These are phyloP conservation scores for Telmatherina bonti DNA, from an alignment of 2,797 vertebrate species.

Conservation along the genomic window DNA sequence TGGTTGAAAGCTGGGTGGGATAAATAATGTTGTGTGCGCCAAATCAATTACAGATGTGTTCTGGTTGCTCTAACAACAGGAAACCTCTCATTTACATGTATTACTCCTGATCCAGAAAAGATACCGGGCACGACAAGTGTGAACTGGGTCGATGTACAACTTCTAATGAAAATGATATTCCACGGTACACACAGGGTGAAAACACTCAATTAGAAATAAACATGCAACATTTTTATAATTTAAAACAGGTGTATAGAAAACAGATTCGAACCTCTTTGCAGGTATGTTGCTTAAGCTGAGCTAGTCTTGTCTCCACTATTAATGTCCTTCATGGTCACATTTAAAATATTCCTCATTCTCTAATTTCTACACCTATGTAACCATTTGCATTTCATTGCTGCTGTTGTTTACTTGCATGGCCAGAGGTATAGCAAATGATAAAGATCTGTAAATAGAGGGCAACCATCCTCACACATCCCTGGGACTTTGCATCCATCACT, in stretches of 20 bases:
- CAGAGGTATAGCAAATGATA: constrained; percentile 72
- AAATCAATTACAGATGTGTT: constrained; percentile 3
- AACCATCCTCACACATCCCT: constrained; percentile 43
- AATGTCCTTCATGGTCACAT: constrained; percentile 21
- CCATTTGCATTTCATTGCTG: constrained; percentile 66
- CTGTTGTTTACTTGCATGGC: constrained; percentile 71
- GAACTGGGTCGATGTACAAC: not conserved
- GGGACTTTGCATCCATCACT: constrained; percentile 52
- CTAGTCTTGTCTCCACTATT: constrained; percentile 18
- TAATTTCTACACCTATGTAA: constrained; percentile 75
- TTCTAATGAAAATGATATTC: not conserved
- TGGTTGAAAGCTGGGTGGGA: not conserved
- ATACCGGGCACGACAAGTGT: not conserved
- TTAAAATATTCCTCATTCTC: constrained; percentile 39
- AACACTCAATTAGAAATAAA: not conserved
- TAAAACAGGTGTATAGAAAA: not conserved
- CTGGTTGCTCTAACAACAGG: constrained; percentile 1
- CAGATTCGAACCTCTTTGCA: constrained; percentile 7
- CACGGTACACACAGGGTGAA: not conserved
- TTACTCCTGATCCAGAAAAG: not conserved
- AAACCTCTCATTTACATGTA: not conserved
- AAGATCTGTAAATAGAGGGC: constrained; percentile 59
- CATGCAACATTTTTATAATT: not conserved
- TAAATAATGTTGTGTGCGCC: not conserved
- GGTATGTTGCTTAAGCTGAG: constrained; percentile 11